Conservation (phyloP, 2,113 vertebrate genomes). For the Turdus rufiventris region DNA sequence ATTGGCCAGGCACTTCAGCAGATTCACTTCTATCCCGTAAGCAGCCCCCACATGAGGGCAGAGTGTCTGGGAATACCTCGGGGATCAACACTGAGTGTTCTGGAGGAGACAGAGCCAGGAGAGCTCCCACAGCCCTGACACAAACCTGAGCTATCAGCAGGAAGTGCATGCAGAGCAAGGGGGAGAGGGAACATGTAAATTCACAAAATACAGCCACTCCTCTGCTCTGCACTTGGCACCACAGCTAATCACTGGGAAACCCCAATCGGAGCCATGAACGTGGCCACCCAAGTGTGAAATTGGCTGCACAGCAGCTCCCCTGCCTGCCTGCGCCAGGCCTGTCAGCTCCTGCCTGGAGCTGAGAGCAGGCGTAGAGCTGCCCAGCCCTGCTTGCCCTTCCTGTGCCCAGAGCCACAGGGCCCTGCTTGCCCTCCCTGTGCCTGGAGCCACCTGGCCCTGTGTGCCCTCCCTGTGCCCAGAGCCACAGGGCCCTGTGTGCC, state of each 20-base stretch:
- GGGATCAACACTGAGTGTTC: not conserved
- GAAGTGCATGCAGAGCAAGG: not conserved
- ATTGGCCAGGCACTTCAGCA: not conserved
- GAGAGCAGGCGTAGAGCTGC: not conserved
- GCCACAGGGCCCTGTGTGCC: not conserved
- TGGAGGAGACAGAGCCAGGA: not conserved
- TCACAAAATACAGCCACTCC: slow-evolving; percentile 22
- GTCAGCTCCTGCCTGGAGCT: not conserved
- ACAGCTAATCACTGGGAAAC: slow-evolving; percentile 53
- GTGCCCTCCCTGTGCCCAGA: not conserved
- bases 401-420: not conserved
- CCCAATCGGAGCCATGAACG: slow-evolving; percentile 58
- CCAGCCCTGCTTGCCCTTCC: not conserved
- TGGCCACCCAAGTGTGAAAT: slow-evolving; percentile 64
- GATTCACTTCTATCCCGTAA: not conserved
- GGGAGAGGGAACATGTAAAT: not conserved
- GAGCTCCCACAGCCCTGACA: not conserved
- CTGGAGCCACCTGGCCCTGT: accelerated
- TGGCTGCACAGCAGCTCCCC: slow-evolving; percentile 37
- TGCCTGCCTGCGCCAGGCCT: not conserved
- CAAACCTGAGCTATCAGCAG: not conserved
- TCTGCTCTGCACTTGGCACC: slow-evolving; percentile 14
- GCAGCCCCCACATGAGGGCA: not conserved
- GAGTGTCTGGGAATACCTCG: not conserved
- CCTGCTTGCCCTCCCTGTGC: not conserved